Base-by-base conservation (phyloP, 2,888 invertebrate genomes). In the Xanthia icteritia region DNA sequence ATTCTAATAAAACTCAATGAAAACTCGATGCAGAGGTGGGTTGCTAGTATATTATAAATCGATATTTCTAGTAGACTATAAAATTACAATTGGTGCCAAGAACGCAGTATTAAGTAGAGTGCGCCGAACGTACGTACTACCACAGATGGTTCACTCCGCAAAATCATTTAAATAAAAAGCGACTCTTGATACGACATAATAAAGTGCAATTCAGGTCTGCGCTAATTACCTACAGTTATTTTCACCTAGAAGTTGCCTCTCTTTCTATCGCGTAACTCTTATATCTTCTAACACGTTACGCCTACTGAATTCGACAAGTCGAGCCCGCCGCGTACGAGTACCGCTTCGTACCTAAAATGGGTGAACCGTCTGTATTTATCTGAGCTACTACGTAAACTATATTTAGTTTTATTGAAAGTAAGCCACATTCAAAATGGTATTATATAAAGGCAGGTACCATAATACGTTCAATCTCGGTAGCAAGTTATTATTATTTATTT, bases 61-160 rank as follows among this genome's bases (percentile, higher is more conserved):
- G 42, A 80, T 78, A 51, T 51, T 61, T 39, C 20, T 58, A 64
- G 39, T 72, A 71, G 56, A 48, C 39, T n/a, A 27, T 71, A 39
- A 80, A 65, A 64, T 65, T 31, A 42, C 48, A 36, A 64, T 80
- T 73, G 64, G 51, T 78, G 81, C 80, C 80, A 80, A 80, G 80
- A 79, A 80, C 48, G 48, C 58, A 42, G n/a, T 36, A 51, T 80
- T 17, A 42, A 42, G 42, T 42, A 64, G n/a, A 80, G 48, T 65
- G n/a, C 64, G 8, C n/a, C 1, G 11, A 48, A 27, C 11, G 13
- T 78, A 63, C 0, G 0, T 17, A 48, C 2, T 45, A 45, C 45
- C 15, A 45, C 9, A 45, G 45, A 45, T 45, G 5, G 45, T 45
- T 45, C 45, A 45, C 45, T 45, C 13, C 45, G 45, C 13, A 13